Conservation (phyloP, 1,140 invertebrate genomes). For the Pseudomyrmex dendroicus region DNA sequence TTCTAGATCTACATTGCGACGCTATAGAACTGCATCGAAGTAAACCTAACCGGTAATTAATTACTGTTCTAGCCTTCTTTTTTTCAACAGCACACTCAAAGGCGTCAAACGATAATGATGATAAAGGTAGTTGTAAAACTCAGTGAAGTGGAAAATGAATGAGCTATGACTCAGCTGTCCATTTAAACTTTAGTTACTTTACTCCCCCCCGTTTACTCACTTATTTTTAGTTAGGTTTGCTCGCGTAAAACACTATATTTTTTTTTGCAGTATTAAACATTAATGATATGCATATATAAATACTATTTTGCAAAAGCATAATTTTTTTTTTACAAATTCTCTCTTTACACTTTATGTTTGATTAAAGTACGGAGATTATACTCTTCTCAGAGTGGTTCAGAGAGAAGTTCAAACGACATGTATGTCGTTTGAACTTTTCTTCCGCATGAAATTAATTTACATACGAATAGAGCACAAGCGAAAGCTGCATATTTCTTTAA, state of each 20-base stretch:
- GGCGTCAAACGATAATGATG: neutral
- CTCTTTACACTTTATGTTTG: neutral
- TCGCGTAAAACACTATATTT: neutral
- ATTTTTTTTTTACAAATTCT: neutral
- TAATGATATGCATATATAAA: no score
- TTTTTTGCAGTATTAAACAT: neutral
- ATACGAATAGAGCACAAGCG: slow-evolving; percentile 32
- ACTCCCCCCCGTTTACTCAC: neutral
- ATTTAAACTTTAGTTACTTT: slow-evolving; percentile 5
- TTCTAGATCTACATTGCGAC: neutral
- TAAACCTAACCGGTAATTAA: slow-evolving; percentile 15
- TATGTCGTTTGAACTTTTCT: no score
- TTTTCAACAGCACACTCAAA: neutral
- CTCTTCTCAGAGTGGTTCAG: neutral
- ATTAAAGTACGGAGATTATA: neutral
- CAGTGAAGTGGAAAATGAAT: neutral
- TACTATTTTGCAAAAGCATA: no score
- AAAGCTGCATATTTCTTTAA: neutral
- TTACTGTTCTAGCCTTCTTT: neutral
- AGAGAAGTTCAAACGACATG: slow-evolving; percentile 1
- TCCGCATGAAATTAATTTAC: neutral
- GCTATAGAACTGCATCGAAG: neutral
- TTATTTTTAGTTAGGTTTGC: neutral
- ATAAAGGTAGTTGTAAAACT: slow-evolving; percentile 10
- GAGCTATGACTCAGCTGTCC: neutral